Percentiles rank a stretch among this genome's conserved stretches.
phyloP scores from a whole-genome alignment of 2,113 vertebrate genomes.

The Rhinoderma darwinii region DNA sequence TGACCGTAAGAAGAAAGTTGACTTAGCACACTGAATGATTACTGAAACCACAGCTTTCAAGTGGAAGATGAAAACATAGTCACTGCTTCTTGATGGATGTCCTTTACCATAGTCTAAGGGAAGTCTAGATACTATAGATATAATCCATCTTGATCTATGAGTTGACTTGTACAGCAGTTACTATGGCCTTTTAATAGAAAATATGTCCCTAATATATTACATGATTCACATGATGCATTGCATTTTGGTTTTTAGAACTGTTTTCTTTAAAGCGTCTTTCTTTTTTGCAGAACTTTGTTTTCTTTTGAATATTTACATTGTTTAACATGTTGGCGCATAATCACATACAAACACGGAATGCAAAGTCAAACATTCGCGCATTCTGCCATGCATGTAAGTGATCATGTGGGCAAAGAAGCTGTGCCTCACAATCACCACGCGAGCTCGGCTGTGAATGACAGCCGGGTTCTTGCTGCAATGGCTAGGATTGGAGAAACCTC shows the following conservation, averaged over 20 bases:
- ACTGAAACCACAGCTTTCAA: neutral
- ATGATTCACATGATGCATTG: neutral
- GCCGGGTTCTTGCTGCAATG: no score
- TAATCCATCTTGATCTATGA: neutral
- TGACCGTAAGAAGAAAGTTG: conserved; percentile 23
- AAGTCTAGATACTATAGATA: neutral
- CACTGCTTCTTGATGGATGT: neutral
- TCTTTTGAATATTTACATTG: neutral
- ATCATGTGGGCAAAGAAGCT: no score
- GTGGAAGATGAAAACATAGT: conserved; percentile 14
- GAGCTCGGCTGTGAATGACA: no score
- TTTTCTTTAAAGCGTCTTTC: neutral
- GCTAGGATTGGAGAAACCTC: no score
- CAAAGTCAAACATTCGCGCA: no score
- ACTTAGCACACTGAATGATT: conserved; percentile 16
- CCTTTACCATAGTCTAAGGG: neutral
- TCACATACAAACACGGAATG: no score
- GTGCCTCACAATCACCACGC: no score
- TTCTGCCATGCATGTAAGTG: no score
- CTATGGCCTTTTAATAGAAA: neutral
- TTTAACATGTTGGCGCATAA: no score
- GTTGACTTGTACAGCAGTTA: neutral
- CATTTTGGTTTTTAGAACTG: neutral
- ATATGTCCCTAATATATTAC: neutral
- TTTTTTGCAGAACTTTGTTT: neutral